These are phyloP conservation scores for Lutraria rhynchaena DNA, from an alignment of 1,140 invertebrate genomes.

Conservation along the genomic window DNA sequence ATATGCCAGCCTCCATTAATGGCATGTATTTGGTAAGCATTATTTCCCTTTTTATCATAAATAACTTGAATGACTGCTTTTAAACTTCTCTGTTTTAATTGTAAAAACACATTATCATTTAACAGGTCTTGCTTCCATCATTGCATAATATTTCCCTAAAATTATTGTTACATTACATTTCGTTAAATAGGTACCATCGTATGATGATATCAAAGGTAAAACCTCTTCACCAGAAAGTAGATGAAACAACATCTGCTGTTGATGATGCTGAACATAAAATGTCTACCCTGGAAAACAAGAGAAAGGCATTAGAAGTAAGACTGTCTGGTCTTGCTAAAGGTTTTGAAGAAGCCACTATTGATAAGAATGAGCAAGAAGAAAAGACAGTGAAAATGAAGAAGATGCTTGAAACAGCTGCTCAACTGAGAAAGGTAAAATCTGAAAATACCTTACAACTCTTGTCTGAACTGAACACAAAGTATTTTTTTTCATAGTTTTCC, in stretches of 20 bases:
- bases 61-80: too few species aligned
- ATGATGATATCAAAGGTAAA: conserved; percentile 82
- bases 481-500: too few species aligned
- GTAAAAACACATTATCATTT: not conserved
- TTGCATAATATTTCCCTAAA: not conserved
- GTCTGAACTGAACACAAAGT: too few species aligned
- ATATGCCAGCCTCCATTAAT: too few species aligned
- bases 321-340: conserved; percentile 79
- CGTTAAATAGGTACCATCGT: conserved; percentile 78
- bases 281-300: conserved; percentile 79
- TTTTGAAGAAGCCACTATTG: conserved; percentile 82
- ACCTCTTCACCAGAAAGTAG: conserved; percentile 81
- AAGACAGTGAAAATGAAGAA: conserved; percentile 81
- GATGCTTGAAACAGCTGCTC: conserved; percentile 80
- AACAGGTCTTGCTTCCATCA: not conserved
- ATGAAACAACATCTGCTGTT: conserved; percentile 79
- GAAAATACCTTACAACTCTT: too few species aligned
- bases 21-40: too few species aligned
- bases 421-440: conserved; percentile 77
- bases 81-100: too few species aligned
- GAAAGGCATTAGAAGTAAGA: conserved; percentile 78
- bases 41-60: too few species aligned
- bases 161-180: not conserved
- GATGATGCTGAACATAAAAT: conserved; percentile 81
- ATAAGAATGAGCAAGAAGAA: conserved; percentile 82